Conservation (phyloP, 2,113 vertebrate species). For the Pionites leucogaster region DNA sequence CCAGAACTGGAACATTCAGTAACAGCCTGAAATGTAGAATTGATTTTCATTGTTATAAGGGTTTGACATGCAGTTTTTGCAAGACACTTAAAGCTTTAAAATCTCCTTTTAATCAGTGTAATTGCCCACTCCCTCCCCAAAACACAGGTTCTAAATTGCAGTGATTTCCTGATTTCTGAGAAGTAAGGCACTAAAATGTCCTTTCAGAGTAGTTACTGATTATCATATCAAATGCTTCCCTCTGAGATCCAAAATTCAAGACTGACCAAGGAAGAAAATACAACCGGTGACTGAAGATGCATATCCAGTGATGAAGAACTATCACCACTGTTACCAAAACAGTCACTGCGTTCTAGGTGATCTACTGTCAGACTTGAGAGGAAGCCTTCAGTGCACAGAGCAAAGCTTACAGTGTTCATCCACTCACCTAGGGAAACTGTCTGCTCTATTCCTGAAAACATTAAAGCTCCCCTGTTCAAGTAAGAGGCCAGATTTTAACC, state of each 20-base stretch:
- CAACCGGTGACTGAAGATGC: neutral
- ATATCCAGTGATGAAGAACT: neutral
- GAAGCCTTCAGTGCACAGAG: neutral
- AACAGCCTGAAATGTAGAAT: neutral
- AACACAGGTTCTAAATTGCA: neutral
- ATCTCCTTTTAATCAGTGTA: slow-evolving; percentile 4
- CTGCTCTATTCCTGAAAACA: neutral
- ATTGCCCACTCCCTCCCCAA: neutral
- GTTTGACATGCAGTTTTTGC: neutral
- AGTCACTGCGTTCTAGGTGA: neutral
- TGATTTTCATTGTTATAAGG: neutral
- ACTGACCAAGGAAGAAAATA: neutral
- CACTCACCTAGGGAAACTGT: neutral
- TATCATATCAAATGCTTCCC: neutral
- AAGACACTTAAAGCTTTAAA: neutral
- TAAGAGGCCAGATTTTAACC: neutral
- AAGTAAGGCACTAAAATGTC: slow-evolving; percentile 40
- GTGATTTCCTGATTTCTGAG: slow-evolving; percentile 13
- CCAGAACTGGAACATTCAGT: neutral
- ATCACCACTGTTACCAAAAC: neutral
- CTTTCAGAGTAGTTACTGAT: neutral
- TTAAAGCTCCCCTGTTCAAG: neutral
- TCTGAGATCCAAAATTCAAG: neutral
- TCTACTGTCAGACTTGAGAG: neutral
- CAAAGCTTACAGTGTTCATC: neutral